Evolutionary conservation across 2,888 invertebrate genomes (phyloP).

Genomic region (Odontocolon sp.): DNA sequence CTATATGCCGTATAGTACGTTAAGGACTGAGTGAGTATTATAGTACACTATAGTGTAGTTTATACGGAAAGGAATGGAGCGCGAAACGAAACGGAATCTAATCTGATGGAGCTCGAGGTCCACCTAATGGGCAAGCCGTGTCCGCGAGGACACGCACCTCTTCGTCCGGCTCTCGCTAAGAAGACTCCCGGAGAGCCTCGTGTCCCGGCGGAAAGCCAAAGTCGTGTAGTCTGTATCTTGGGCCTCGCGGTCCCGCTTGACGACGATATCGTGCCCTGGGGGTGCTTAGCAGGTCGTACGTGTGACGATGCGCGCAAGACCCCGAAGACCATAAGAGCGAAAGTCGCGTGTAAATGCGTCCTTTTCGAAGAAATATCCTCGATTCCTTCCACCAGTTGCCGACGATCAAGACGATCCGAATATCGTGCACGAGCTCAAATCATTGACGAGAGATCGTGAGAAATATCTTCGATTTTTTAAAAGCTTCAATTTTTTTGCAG

Average conservation of each 20-base stretch:
- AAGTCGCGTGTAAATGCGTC: slow-evolving; percentile 53
- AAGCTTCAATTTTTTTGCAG: not conserved
- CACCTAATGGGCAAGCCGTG: slow-evolving; percentile 81
- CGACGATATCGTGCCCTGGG: slow-evolving; percentile 63
- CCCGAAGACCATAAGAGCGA: slow-evolving; percentile 61
- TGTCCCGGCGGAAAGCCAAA: slow-evolving; percentile 73
- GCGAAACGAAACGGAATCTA: slow-evolving; percentile 77
- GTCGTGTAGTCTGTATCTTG: slow-evolving; percentile 71
- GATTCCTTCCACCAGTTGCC: slow-evolving; percentile 21
- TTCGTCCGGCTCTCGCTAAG: slow-evolving; percentile 24
- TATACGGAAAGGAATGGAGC: slow-evolving; percentile 56
- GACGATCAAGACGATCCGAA: slow-evolving; percentile 28
- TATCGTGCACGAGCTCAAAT: slow-evolving; percentile 45
- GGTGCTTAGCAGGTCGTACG: slow-evolving; percentile 12
- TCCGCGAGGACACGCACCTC: slow-evolving; percentile 79
- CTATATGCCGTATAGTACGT: no score
- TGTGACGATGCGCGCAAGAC: slow-evolving; percentile 41
- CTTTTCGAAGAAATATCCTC: slow-evolving; percentile 31
- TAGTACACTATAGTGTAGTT: slow-evolving; percentile 43
- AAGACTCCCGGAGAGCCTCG: slow-evolving; percentile 62
- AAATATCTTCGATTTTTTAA: slow-evolving; percentile 12
- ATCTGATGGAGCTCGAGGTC: slow-evolving; percentile 79
- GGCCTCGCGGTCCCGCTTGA: slow-evolving; percentile 51
- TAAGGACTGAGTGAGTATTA: not conserved
- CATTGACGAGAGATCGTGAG: slow-evolving; percentile 36